Evolutionary conservation across 2,113 vertebrate species (phyloP).

Genomic region (Syrmaticus mikado): DNA sequence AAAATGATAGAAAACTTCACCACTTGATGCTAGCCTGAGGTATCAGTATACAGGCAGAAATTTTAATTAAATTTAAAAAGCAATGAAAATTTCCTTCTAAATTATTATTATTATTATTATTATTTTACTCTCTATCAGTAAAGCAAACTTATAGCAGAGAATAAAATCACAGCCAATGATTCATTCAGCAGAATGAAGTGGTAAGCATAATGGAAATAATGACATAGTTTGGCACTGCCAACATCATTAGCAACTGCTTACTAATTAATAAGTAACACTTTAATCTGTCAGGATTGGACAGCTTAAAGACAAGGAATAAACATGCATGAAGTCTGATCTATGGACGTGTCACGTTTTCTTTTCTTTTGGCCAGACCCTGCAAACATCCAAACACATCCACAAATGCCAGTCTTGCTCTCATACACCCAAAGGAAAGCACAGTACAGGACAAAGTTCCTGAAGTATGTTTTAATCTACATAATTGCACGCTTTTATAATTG

Average conservation of each 20-base stretch:
- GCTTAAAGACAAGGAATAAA: conserved; percentile 27
- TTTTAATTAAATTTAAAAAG: conserved; percentile 23
- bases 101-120: neutral
- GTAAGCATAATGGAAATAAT: neutral
- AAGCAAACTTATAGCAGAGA: neutral
- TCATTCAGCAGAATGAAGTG: neutral
- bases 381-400: neutral
- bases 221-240: neutral
- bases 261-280: conserved; percentile 31
- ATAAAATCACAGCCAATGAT: neutral
- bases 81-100: neutral
- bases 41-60: neutral
- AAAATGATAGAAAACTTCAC: neutral
- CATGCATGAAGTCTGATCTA: neutral
- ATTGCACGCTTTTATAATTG: neutral
- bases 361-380: neutral
- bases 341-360: neutral
- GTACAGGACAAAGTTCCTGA: neutral
- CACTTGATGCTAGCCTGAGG: neutral
- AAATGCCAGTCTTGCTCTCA: neutral
- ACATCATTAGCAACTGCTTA: neutral
- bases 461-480: neutral
- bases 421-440: neutral
- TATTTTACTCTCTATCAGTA: neutral
- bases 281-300: neutral